phyloP scores from a whole-genome alignment of 2,113 vertebrate species.

The Phaethornis superciliosus region DNA sequence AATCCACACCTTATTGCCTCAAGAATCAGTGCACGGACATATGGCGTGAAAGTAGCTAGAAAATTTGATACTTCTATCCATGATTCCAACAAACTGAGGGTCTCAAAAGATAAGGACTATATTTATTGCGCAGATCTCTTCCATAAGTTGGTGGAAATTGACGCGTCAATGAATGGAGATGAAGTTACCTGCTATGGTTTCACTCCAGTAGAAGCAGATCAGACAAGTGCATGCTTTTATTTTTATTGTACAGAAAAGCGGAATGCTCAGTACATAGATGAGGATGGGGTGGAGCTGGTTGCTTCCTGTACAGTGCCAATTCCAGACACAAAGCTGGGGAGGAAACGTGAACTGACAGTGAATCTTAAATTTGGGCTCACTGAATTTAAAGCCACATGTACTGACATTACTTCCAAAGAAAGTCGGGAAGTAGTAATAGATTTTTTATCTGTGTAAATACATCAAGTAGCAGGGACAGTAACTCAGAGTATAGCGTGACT shows the following conservation, averaged over 20 bases:
- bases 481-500: not conserved
- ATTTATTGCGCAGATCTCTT: not conserved
- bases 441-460: not conserved
- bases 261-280: not conserved
- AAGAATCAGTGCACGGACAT: slow-evolving; percentile 11
- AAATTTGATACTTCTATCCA: not conserved
- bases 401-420: not conserved
- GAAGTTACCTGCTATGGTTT: not conserved
- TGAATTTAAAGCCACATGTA: slow-evolving; percentile 28
- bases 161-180: not conserved
- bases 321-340: not conserved
- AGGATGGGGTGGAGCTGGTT: not conserved
- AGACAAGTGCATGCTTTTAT: rapidly evolving
- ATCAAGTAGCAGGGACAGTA: not conserved
- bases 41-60: rapidly evolving
- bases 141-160: not conserved
- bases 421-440: not conserved
- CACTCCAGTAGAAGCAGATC: not conserved
- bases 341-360: not conserved
- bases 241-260: slow-evolving; percentile 21
- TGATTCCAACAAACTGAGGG: rapidly evolving
- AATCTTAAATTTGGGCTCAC: slow-evolving; percentile 35
- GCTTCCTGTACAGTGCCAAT: not conserved
- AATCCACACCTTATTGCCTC: not conserved
- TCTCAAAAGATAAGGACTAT: not conserved